Evolutionary conservation across 2,888 invertebrate genomes (phyloP).

Genomic region (Xestia ashworthii): DNA sequence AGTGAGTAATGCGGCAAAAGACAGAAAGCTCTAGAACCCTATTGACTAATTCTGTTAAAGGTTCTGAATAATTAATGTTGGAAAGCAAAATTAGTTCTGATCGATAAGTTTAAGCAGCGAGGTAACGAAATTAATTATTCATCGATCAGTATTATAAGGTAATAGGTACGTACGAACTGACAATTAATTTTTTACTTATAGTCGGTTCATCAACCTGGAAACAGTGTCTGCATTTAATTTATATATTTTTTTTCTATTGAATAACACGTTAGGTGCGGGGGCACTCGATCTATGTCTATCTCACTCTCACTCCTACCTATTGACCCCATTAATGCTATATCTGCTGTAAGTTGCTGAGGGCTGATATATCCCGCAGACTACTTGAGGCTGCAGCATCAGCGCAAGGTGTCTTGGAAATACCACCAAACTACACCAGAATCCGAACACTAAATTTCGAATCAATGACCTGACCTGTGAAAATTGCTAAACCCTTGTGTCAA

Average conservation of each 20-base stretch:
- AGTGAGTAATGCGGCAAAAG: neutral
- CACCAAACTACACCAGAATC: neutral
- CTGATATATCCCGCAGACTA: too few relatives aligned
- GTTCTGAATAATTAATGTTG: slow-evolving; percentile 34
- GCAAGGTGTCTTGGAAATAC: neutral
- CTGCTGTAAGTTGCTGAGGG: neutral
- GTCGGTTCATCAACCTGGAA: slow-evolving; percentile 4
- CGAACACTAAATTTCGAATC: neutral
- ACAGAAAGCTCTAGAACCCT: slow-evolving; percentile 9
- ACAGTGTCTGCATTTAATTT: neutral
- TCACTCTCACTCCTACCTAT: neutral
- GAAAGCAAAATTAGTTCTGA: slow-evolving; percentile 33
- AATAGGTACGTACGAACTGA: neutral
- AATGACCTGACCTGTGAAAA: neutral
- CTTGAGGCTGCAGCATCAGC: neutral
- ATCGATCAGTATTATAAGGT: slow-evolving; percentile 14
- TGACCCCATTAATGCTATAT: neutral
- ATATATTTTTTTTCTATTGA: too few relatives aligned
- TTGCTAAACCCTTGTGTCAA: neutral
- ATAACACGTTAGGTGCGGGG: too few relatives aligned
- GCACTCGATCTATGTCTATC: too few relatives aligned
- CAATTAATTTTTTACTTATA: neutral
- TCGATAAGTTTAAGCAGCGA: slow-evolving; percentile 30
- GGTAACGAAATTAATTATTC: slow-evolving; percentile 23
- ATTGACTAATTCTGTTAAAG: slow-evolving; percentile 7